Evolutionary conservation across 2,888 invertebrate species (phyloP), one percentile per base, ranked within the genome.

Genomic region (Stenurella melanura): DNA sequence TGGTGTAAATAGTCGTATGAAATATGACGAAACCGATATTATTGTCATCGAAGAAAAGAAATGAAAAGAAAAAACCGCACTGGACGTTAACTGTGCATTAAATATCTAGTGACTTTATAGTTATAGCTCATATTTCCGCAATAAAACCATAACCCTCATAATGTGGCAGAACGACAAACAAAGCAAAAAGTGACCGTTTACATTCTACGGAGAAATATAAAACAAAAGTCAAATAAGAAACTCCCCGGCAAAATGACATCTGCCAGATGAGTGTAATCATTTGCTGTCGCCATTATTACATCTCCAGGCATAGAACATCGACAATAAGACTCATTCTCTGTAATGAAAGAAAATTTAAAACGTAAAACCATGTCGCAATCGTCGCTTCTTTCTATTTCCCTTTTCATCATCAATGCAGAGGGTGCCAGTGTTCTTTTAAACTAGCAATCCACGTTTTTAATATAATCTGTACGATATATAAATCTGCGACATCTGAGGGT

Each of bases 191-290:
- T 42, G 38, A 42, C 66, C 66, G 42, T 50, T 50, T 50, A 50
- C 50, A 50, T 50, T 50, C 12, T 34, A 34, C 34, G 12, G 34
- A 34, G 26, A n/a, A 30, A 38, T n/a, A 17, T 19, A 50, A 66
- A 66, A 38, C 66, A 21, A 66, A 66, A 66, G 18, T 66, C 66
- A 38, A 66, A 38, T 38, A 66, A 67, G 56, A 67, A 67, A 67
- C 19, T 26, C 17, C 15, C 4, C 30, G n/a, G 61, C 34, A 21
- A 54, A 54, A 54, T 19, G 67, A 56, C 67, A 54, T 50, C 66
- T 66, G 66, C 54, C 66, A 66, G 66, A 50, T 19, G 66, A 67
- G 56, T 38, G 67, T 21, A 21, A 56, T 67, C 56, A 67, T 54
- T 66, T 50, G 9, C 54, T 30, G 67, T 21, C 26, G 67, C 30